Evolutionary conservation across 2,113 vertebrate species (phyloP), one percentile per base, ranked within the genome.

Genomic region (Notarius lentiginosus): DNA sequence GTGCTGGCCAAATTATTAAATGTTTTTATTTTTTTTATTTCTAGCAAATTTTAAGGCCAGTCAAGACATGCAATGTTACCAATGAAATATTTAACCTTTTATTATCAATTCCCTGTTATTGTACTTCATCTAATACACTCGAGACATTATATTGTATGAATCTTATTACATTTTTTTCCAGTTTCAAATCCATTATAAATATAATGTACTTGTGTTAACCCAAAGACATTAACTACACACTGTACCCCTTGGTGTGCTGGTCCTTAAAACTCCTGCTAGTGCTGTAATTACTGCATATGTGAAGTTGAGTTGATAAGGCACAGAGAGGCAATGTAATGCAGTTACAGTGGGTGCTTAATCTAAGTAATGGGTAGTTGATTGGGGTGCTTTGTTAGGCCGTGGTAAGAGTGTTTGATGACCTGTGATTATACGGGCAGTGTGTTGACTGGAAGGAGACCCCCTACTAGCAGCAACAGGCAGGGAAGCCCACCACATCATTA

Each of bases 401-500:
- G 87, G 91, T 88, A 73, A 79, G 41, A 70, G 61, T 83, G 75
- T 89, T 79, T 90, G 87, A 89, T 87, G 89, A 87, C 87, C 87
- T 92, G 84, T 91, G 84, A 90, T 92, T 91, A 91, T 86, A 72
- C 80, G 88, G 91, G 87, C 88, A 89, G 86, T 92, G 91, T 92
- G 89, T 91, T 89, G 91, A 90, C 90, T 91, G 86, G 86, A 82
- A 86, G 85, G 84, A 90, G 90, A 89, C 89, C 90, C 89, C 90
- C 89, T 89, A 91, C 88, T 87, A 61, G 63, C 73, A 72, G 86
- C 77, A 87, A 70, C 89, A 90, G 88, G 86, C 87, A 84, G 90
- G 90, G 86, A 92, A 90, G 88, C 89, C 89, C 89, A 91, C 90
- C 84, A 90, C 89, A 90, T 92, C 90, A 90, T 91, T 92, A 91